These are phyloP conservation scores for Tenthredo amoena DNA, from an alignment of 2,888 invertebrate genomes.

Conservation along the genomic window DNA sequence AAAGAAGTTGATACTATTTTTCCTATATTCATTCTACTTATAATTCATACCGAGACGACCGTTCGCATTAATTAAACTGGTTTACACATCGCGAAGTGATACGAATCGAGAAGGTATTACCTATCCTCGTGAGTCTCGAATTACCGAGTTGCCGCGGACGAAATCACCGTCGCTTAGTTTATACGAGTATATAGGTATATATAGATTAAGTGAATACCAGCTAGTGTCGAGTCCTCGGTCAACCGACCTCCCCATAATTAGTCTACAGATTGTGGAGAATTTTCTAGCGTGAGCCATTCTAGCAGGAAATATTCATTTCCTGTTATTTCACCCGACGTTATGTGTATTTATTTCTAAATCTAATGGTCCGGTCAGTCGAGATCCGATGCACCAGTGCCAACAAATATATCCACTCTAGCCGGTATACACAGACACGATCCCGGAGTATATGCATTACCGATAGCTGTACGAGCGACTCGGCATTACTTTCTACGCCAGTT, in stretches of 20 bases:
- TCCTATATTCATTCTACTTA: background rate
- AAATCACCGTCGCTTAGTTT: conserved; percentile 37
- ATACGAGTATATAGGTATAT: too few relatives aligned
- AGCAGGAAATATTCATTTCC: conserved; percentile 47
- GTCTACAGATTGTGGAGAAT: conserved; percentile 13
- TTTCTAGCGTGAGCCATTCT: conserved; percentile 14
- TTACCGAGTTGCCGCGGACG: background rate
- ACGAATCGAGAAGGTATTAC: background rate
- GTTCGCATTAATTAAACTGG: background rate
- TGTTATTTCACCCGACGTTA: conserved; percentile 41
- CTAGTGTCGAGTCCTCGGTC: conserved; percentile 12
- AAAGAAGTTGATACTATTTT: background rate
- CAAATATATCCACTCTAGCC: background rate
- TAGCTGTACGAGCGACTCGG: background rate
- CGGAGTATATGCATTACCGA: background rate
- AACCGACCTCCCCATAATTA: conserved; percentile 1
- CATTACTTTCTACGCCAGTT: conserved; percentile 39
- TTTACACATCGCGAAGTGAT: background rate
- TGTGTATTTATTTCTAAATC: conserved; percentile 27
- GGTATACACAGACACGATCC: background rate
- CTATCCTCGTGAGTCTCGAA: conserved; percentile 7
- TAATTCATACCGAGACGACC: background rate
- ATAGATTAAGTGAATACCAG: conserved; percentile 13
- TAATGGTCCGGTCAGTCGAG: background rate
- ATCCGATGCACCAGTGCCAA: background rate